Evolutionary conservation across 2,888 invertebrate genomes (phyloP), one percentile per base, ranked within the genome.

Genomic region (Lordiphosa fenestrarum): DNA sequence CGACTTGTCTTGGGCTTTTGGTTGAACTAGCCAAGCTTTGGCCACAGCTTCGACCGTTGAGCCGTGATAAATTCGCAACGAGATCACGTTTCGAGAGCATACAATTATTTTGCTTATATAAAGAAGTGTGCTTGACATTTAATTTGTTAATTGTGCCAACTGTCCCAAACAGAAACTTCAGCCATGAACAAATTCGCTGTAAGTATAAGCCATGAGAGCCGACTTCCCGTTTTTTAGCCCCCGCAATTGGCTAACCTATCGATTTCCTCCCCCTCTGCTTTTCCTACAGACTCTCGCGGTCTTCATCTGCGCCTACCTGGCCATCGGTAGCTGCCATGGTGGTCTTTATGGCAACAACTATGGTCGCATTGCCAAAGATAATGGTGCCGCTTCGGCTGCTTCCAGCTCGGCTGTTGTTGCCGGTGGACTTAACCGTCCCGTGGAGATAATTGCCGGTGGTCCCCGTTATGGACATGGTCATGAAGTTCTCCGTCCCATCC

Each of bases 101-200:
- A 53, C 69, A 71, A 72, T 74, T 66, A 58, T 69, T 69, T 80
- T 70, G 73, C 84, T 73, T 84, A 85, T 76, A 86, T 72, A 83
- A 83, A 78, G 82, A 72, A 78, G 72, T 76, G 74, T 69, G 64
- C 69, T 75, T 63, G 60, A 62, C 73, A 66, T 60, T 74, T 74
- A 67, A 71, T 67, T 73, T 80, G 81, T 81, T 77, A 81, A 81
- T 83, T 77, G 82, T 75, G 80, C 68, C 66, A 83, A 83, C 80
- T 71, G 64, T 69, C 66, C 48, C 84, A 68, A 83, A 63, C 70
- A 72, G 69, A 70, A 52, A 81, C 38, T 50, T 54, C 59, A 85
- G 60, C 75, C 69, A 85, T 85, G 85, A 84, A 85, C 73, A 74
- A 70, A 55, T 86, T 84, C 71, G 66, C 73, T 73, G 85, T 85